These are phyloP conservation scores for Lithophane leautieri DNA, from an alignment of 2,888 invertebrate species.

Conservation along the genomic window DNA sequence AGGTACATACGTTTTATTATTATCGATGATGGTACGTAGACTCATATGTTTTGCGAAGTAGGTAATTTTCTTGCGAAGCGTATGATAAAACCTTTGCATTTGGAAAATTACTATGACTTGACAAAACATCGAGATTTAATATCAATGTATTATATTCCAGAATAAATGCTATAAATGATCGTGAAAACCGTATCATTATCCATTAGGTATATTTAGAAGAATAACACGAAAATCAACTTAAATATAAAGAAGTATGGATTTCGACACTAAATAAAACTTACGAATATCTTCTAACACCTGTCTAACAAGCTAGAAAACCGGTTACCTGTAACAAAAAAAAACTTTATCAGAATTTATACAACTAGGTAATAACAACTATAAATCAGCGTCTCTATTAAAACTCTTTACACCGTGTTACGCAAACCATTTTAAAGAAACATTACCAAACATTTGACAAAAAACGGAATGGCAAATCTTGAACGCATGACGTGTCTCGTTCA, in stretches of 20 bases:
- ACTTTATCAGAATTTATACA: constrained; percentile 37
- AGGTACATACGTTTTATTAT: constrained; percentile 52
- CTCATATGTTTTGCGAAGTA: constrained; percentile 30
- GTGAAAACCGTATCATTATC: neutral
- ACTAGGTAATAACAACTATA: constrained; percentile 23
- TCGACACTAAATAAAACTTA: constrained; percentile 27
- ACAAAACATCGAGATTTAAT: neutral
- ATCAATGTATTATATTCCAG: neutral
- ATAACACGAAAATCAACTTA: neutral
- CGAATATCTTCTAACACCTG: constrained; percentile 18
- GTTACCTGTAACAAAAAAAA: constrained; percentile 59
- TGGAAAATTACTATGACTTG: neutral
- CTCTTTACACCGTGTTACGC: constrained; percentile 41
- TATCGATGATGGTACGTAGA: constrained; percentile 50
- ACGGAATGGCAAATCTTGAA: constrained; percentile 12
- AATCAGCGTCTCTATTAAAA: constrained; percentile 33
- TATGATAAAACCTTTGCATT: neutral
- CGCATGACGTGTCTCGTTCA: constrained; percentile 44
- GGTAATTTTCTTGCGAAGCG: neutral
- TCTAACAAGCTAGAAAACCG: constrained; percentile 33
- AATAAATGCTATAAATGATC: neutral
- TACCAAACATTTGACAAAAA: constrained; percentile 19
- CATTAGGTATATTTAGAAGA: neutral
- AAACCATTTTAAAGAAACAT: constrained; percentile 32
- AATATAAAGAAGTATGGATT: neutral